A percentile compares a stretch with the other conserved stretches of the same genome.
phyloP scores from a whole-genome alignment of 2,888 invertebrate genomes.

The Athalia circularis region DNA sequence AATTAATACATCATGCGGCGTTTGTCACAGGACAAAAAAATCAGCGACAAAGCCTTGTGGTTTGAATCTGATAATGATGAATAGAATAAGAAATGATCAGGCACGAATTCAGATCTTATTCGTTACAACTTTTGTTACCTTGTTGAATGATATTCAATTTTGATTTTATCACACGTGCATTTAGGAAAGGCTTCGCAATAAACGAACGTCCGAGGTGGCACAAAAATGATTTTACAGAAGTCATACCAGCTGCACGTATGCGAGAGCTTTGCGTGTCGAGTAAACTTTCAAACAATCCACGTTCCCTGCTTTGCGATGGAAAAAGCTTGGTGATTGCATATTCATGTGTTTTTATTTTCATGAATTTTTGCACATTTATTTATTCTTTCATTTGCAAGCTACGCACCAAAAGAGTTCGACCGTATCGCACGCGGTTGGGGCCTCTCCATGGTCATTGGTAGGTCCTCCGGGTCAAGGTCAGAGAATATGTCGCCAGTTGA shows the following conservation, averaged over 20 bases:
- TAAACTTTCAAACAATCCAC: slow-evolving; percentile 1
- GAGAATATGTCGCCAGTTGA: slow-evolving; percentile 76
- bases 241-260: not conserved
- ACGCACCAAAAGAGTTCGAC: slow-evolving; percentile 81
- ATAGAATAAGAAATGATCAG: not conserved
- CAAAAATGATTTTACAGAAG: no score
- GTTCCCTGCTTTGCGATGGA: not conserved
- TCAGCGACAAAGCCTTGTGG: not conserved
- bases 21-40: no score
- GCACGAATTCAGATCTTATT: no score
- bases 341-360: not conserved
- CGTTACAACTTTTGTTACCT: no score
- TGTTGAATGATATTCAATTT: no score
- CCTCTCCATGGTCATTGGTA: slow-evolving; percentile 73
- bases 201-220: no score
- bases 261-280: not conserved
- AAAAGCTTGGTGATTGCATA: not conserved
- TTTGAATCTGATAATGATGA: not conserved
- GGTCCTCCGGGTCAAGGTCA: slow-evolving; percentile 61
- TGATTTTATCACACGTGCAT: no score
- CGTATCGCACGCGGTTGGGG: slow-evolving; percentile 75
- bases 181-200: no score
- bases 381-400: no score
- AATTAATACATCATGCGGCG: not conserved
- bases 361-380: no score